phyloP scores from a whole-genome alignment of 2,888 invertebrate species.

The Papilio protenor region DNA sequence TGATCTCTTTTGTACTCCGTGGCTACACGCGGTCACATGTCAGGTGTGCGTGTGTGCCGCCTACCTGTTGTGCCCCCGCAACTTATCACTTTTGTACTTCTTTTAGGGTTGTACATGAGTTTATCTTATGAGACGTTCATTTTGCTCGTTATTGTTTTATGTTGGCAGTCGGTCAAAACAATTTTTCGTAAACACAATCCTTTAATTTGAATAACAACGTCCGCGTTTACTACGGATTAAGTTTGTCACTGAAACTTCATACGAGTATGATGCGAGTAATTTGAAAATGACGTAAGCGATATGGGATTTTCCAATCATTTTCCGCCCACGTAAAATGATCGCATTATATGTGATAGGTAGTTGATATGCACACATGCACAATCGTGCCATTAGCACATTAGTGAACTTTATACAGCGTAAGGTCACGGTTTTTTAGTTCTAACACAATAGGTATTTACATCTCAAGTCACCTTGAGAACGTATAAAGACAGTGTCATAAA shows the following conservation, averaged over 20 bases:
- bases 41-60: slow-evolving; percentile 70
- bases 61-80: slow-evolving; percentile 80
- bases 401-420: slow-evolving; percentile 81
- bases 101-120: slow-evolving; percentile 73
- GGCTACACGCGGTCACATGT: slow-evolving; percentile 76
- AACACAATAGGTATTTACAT: slow-evolving; percentile 80
- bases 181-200: slow-evolving; percentile 17
- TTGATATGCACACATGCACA: slow-evolving; percentile 46
- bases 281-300: slow-evolving; percentile 40
- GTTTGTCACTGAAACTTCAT: slow-evolving; percentile 32
- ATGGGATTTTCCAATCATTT: slow-evolving; percentile 58
- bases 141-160: slow-evolving; percentile 60
- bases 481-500: slow-evolving; percentile 68
- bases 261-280: slow-evolving; percentile 20
- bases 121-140: slow-evolving; percentile 64
- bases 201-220: slow-evolving; percentile 36
- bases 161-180: slow-evolving; percentile 46
- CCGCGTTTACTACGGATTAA: slow-evolving; percentile 32
- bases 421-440: slow-evolving; percentile 82
- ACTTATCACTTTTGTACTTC: slow-evolving; percentile 72
- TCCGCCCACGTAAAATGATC: slow-evolving; percentile 53
- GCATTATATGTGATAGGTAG: slow-evolving; percentile 49
- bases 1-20: slow-evolving; percentile 70
- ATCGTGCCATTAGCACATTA: slow-evolving; percentile 71
- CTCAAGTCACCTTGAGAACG: slow-evolving; percentile 81